Evolutionary conservation across 2,113 vertebrate genomes (phyloP), one percentile per base, ranked within the genome.

Genomic region (Cochlearius cochlearius): DNA sequence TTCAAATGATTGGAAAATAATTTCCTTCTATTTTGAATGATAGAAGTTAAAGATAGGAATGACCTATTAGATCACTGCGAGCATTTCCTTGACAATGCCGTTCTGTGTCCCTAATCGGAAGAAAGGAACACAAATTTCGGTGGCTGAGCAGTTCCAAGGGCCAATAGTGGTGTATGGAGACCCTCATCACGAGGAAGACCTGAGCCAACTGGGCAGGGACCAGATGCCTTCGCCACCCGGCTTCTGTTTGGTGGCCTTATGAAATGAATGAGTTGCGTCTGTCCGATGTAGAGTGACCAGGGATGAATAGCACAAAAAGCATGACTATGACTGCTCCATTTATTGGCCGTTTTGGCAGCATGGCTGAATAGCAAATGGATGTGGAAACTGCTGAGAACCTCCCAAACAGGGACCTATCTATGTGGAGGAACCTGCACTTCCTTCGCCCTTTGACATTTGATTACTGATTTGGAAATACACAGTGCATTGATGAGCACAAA

Each of bases 1-100:
- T 96, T 97, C 91, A 95, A 67, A 94, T 0, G 19, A 41, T 82
- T 55, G 71, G 92, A 92, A 91, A 90, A 96, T 94, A 15, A 68
- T 96, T 95, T 80, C 90, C 88, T 94, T 86, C 96, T 71, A 86
- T 93, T 98, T 90, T 49, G 80, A 95, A 92, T 15, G 77, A 76
- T 11, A 78, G 85, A 36, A 92, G 89, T 96, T 97, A 97, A 97
- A 98, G 96, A 97, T 97, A 98, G 96, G 83, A 58, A 52, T 93
- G 97, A 97, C 96, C 96, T 98, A 98, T 97, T 97, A 97, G 97
- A 95, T 97, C 96, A 97, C 92, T 38, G 36, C 5, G 20, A 84
- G 67, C 86, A 16, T 43, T 96, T 72, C 88, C 94, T 59, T 18
- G 71, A 95, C 92, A 95, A 89, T 68, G 45, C 0, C 5, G 64